phyloP scores from a whole-genome alignment of 2,113 vertebrate genomes.

The Mustela lutreola region DNA sequence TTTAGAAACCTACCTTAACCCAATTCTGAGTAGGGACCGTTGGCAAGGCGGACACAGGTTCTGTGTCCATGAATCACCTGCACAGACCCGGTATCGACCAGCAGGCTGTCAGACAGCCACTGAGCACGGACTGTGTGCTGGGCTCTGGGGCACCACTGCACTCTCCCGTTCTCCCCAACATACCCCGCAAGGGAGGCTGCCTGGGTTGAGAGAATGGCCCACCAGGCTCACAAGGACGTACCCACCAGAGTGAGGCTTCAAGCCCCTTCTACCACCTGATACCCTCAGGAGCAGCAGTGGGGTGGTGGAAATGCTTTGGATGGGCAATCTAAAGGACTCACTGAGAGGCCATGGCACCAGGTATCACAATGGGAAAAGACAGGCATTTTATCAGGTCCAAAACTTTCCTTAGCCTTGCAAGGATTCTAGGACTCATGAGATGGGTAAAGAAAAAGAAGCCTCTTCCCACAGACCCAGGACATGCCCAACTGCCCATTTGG shows the following conservation, averaged over 20 bases:
- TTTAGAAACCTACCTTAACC: not conserved
- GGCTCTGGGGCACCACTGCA: not conserved
- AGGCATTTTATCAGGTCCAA: not conserved
- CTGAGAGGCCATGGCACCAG: not conserved
- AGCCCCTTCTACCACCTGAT: not conserved
- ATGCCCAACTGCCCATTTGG: not conserved
- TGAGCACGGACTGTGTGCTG: fast-evolving
- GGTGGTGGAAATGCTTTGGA: not conserved
- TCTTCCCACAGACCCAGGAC: not conserved
- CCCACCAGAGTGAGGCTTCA: not conserved
- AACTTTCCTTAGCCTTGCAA: not conserved
- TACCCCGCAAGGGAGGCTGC: not conserved
- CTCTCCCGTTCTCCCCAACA: not conserved
- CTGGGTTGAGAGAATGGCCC: not conserved
- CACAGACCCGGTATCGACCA: not conserved
- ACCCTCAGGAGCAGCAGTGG: not conserved
- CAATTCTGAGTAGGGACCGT: not conserved
- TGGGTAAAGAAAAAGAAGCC: not conserved
- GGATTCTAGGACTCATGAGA: not conserved
- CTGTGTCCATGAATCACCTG: fast-evolving
- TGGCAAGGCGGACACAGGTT: not conserved
- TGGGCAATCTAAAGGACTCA: not conserved
- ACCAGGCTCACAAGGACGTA: fast-evolving
- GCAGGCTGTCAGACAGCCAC: not conserved
- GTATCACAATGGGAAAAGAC: not conserved